Evolutionary conservation across 1,140 invertebrate genomes (phyloP), one percentile per base, ranked within the genome.

Genomic region (Sitobion miscanthi): DNA sequence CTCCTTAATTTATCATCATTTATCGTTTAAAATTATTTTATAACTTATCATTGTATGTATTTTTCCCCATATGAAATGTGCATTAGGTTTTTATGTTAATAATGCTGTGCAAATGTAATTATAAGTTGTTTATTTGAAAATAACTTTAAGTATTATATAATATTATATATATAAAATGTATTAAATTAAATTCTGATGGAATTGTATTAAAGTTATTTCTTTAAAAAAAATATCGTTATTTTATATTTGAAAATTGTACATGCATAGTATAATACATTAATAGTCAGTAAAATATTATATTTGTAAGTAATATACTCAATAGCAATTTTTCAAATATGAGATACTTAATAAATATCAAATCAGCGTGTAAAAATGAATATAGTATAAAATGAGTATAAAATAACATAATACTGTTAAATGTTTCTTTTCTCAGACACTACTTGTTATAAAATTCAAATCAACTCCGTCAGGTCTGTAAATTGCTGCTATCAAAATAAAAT

Each of bases 1-100:
- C 91, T 17, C 91, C 91, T 21, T 92, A 92, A 54, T 49, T 77
- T 77, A 77, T 35, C 11, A 62, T 62, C 8, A 62, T 62, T 62
- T 62, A 62, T 62, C 4, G 30, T 62, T 62, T 62, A 62, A 62
- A 7, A 35, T 87, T 87, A 25, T 87, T 47, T 87, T 52, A 88
- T 11, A 42, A 85, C 35, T 42, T 85, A 42, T 42, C 1, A 14
- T n/a, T n/a, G 25, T 77, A 77, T 77, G 62, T 85, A 85, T 85
- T 23, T 45, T 25, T 45, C 38, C 17, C 25, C 9, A 1, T 9
- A 38, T 85, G 8, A 42, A 85, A 85, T 11, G 8, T 85, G 23
- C 38, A 85, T 85, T 85, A 38, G 20, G 1, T 38, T 23, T 83
- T 8, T 83, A 83, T 35, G 21, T 83, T 38, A 42, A 83, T 83